phyloP scores from a whole-genome alignment of 92 coral and sea anemone species.

The Blastomussa wellsi region DNA sequence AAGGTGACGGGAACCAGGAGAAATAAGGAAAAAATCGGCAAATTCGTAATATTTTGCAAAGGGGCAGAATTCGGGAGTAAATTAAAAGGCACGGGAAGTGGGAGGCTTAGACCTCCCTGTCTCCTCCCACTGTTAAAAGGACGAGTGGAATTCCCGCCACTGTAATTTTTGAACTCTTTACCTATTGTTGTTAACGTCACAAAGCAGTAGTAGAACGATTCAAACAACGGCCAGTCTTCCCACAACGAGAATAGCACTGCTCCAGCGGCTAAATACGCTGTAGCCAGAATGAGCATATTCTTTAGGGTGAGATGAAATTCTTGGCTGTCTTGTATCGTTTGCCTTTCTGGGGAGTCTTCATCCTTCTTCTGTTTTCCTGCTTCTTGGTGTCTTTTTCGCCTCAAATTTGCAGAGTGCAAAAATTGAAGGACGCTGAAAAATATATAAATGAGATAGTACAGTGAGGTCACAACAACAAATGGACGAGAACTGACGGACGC shows the following conservation, averaged over 20 bases:
- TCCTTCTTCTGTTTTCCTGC: slow-evolving; percentile 61
- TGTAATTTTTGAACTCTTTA: slow-evolving; percentile 19
- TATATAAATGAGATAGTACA: not conserved
- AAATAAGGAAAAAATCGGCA: too few species aligned
- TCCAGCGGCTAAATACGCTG: slow-evolving; percentile 65
- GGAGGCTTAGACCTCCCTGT: too few species aligned
- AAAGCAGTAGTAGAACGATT: slow-evolving; percentile 79
- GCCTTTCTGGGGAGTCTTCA: slow-evolving; percentile 29
- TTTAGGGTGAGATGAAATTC: slow-evolving; percentile 40
- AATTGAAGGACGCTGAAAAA: slow-evolving; percentile 29
- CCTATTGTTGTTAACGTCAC: slow-evolving; percentile 80
- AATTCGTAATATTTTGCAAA: too few species aligned
- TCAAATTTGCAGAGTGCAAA: slow-evolving; percentile 49
- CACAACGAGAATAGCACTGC: slow-evolving; percentile 66
- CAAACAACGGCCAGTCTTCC: slow-evolving; percentile 79
- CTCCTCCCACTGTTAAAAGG: too few species aligned
- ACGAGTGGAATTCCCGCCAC: not conserved
- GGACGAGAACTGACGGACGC: too few species aligned
- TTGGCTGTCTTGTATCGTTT: not conserved
- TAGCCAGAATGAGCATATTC: slow-evolving; percentile 34
- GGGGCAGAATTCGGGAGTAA: too few species aligned
- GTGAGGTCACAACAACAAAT: too few species aligned
- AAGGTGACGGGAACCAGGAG: too few species aligned
- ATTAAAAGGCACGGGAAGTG: too few species aligned
- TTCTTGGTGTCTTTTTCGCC: slow-evolving; percentile 45